A percentile compares a stretch with the other conserved stretches of the same genome.
Conservation (phyloP, 2,797 vertebrate species). For the Pteronotus mesoamericanus region DNA sequence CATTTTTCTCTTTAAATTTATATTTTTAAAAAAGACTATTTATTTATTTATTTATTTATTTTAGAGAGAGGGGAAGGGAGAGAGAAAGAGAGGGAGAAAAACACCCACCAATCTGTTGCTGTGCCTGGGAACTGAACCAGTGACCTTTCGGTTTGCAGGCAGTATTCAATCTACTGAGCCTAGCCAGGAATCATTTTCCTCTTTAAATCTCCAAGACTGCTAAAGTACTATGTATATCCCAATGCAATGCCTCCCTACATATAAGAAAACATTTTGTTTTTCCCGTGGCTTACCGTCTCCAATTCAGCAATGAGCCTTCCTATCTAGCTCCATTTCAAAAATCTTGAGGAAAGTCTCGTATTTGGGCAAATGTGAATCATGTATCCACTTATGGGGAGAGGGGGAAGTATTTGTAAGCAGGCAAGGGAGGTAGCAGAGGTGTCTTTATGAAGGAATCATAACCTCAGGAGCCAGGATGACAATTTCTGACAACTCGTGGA, state of each 20-base stretch:
- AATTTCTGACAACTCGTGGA: not conserved
- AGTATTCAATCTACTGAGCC: not conserved
- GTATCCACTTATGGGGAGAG: rapidly evolving
- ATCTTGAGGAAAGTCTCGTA: not conserved
- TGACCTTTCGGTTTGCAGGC: not conserved
- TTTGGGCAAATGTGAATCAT: not conserved
- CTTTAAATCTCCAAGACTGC: not conserved
- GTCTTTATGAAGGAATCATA: not conserved
- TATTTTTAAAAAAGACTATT: not conserved
- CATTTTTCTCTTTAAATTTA: not conserved
- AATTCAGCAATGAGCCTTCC: not conserved
- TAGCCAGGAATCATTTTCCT: not conserved
- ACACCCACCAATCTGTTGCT: too few relatives aligned
- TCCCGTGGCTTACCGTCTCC: not conserved
- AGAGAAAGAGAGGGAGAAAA: not conserved
- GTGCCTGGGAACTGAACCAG: not conserved
- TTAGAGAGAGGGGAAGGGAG: not conserved
- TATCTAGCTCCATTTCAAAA: not conserved
- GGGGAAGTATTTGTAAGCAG: not conserved
- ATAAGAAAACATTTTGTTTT: not conserved
- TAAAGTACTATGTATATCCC: not conserved
- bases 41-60: not conserved
- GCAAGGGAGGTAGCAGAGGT: not conserved
- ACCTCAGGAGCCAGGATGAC: not conserved
- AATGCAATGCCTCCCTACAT: not conserved